Evolutionary conservation across 2,113 vertebrate genomes (phyloP).

Genomic region (Cervus canadensis): DNA sequence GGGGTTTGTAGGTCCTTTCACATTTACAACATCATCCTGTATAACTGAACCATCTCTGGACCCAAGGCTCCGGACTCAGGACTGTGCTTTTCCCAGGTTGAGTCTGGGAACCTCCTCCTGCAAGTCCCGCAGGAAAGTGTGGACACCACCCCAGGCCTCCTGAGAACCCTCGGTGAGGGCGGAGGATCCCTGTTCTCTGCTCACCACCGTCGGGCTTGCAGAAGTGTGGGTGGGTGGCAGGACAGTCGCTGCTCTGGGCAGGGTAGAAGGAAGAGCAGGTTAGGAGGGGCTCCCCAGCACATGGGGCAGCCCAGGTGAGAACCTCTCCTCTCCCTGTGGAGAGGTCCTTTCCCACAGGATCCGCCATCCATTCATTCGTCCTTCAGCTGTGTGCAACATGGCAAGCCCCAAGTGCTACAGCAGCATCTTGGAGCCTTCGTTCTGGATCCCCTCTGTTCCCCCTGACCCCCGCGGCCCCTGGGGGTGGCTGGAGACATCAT

Average conservation of each 20-base stretch:
- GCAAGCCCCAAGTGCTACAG: not conserved
- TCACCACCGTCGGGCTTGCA: accelerated
- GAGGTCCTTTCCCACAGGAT: not conserved
- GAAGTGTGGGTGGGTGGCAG: not conserved
- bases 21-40: not conserved
- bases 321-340: not conserved
- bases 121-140: accelerated
- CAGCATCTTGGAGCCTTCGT: too few relatives aligned
- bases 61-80: accelerated
- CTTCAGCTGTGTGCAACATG: not conserved
- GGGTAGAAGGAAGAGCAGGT: not conserved
- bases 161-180: not conserved
- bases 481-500: not conserved
- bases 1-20: not conserved
- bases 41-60: not conserved
- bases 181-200: not conserved
- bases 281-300: not conserved
- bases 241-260: accelerated
- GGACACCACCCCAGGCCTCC: not conserved
- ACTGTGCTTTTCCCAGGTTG: not conserved
- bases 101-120: not conserved
- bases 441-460: not conserved
- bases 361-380: not conserved
- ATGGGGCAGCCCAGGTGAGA: not conserved
- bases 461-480: not conserved